Conservation (phyloP, 2,888 invertebrate species). For the Brassicogethes aeneus region DNA sequence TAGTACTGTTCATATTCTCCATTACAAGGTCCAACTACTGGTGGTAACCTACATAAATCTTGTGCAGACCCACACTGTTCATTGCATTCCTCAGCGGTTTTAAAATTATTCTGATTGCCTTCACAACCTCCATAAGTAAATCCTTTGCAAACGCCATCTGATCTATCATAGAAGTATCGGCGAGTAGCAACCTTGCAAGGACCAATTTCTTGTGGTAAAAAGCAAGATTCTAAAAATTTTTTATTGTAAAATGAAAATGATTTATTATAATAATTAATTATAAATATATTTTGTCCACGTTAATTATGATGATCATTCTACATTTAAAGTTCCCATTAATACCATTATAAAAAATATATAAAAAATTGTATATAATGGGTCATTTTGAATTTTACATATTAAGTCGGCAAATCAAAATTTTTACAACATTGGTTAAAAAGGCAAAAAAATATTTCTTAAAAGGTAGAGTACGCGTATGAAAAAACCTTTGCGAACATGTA, state of each 20-base stretch:
- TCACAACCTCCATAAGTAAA: slow-evolving; percentile 77
- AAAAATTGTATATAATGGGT: too few relatives aligned
- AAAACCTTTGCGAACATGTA: too few relatives aligned
- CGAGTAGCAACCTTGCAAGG: slow-evolving; percentile 49
- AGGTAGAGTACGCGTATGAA: too few relatives aligned
- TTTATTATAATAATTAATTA: not conserved
- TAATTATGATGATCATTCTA: too few relatives aligned
- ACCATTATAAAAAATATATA: too few relatives aligned
- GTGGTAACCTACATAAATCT: slow-evolving; percentile 62
- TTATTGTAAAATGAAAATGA: not conserved
- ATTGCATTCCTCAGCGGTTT: slow-evolving; percentile 58
- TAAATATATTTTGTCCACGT: too few relatives aligned
- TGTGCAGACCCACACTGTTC: slow-evolving; percentile 57
- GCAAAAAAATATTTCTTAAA: too few relatives aligned
- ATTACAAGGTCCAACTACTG: slow-evolving; percentile 59
- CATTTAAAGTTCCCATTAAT: too few relatives aligned
- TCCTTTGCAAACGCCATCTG: slow-evolving; percentile 63
- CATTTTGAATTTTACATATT: too few relatives aligned
- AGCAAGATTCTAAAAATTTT: slow-evolving; percentile 55
- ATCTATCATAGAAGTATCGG: slow-evolving; percentile 65
- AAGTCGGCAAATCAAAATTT: too few relatives aligned
- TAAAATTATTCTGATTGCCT: slow-evolving; percentile 75
- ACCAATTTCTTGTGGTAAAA: slow-evolving; percentile 56
- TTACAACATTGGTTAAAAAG: too few relatives aligned
- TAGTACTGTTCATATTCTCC: slow-evolving; percentile 58